Evolutionary conservation across 2,113 vertebrate species (phyloP), one percentile per base, ranked within the genome.

Genomic region (Cricetomys ansorgei): DNA sequence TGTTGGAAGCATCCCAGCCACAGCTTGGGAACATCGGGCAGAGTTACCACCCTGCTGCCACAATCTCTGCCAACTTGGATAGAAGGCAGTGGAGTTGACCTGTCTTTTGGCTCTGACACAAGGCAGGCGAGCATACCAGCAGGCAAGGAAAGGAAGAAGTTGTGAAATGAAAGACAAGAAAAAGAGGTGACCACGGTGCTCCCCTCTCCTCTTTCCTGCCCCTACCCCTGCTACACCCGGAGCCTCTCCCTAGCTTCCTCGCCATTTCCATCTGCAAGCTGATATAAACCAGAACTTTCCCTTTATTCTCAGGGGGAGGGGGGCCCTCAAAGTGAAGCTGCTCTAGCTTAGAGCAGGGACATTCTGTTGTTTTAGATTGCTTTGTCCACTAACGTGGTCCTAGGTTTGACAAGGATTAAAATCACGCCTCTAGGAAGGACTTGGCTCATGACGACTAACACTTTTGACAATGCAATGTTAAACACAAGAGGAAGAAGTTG

Each of bases 21-120:
- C 96, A 93, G 97, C 97, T 96, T 97, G 97, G 91, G 97, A 97
- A 97, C 97, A 96, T 86, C 25, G 70, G 97, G 97, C 97, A 96
- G 97, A 97, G 94, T 97, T 97, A 96, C 97, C 90, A 94, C 94
- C 94, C 96, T 91, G 94, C 95, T 97, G 95, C 97, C 90, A 79
- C 94, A 88, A 72, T 79, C 96, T 92, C 96, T 98, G 97, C 97
- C 97, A 98, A 96, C 88, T 97, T 96, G 97, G 97, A 95, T 92
- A 45, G 92, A 90, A 89, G 94, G 92, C 93, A 83, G 81, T 19
- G 81, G 91, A 73, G 94, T 57, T 97, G 97, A 97, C 97, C 97
- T 96, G 97, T 94, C 97, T 97, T 94, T 96, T 98, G 97, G 97
- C 97, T 96, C 97, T 53, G 67, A 75, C 96, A 89, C 96, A 92